Evolutionary conservation across 2,888 invertebrate species (phyloP).

Genomic region (Drosophila flavopinicola): DNA sequence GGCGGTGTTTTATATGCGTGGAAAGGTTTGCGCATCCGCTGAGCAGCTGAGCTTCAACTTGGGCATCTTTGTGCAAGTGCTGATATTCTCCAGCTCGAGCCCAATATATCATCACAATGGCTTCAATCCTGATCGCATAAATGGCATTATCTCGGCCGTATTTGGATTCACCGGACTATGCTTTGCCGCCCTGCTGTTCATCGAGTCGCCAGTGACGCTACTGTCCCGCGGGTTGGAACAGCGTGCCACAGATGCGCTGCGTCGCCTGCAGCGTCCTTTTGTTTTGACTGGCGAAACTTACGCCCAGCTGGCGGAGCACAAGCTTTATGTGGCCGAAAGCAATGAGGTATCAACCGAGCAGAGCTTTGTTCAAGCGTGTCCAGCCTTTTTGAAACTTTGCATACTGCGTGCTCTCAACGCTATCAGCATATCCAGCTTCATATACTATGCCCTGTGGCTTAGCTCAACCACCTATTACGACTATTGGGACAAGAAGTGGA

Average conservation of each 20-base stretch:
- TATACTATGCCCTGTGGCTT: slow-evolving; percentile 4
- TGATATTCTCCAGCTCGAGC: slow-evolving; percentile 18
- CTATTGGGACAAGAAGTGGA: slow-evolving; percentile 3
- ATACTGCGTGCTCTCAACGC: slow-evolving; percentile 63
- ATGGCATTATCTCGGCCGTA: slow-evolving; percentile 51
- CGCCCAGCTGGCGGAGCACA: slow-evolving; percentile 62
- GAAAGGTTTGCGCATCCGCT: slow-evolving; percentile 45
- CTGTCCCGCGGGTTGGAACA: slow-evolving; percentile 46
- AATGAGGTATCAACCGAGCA: slow-evolving; percentile 20
- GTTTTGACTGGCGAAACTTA: slow-evolving; percentile 46
- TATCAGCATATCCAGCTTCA: slow-evolving; percentile 49
- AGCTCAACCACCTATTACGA: not conserved
- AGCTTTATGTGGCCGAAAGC: slow-evolving; percentile 57
- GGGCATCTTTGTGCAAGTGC: slow-evolving; percentile 70
- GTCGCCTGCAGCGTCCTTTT: slow-evolving; percentile 57
- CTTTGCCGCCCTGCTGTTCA: slow-evolving; percentile 35
- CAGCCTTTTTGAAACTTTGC: slow-evolving; percentile 61
- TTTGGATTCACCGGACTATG: slow-evolving; percentile 50
- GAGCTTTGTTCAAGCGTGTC: slow-evolving; percentile 32
- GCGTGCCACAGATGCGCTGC: slow-evolving; percentile 59
- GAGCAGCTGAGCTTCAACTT: slow-evolving; percentile 62
- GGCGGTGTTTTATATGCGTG: slow-evolving; percentile 57
- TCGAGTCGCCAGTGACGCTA: slow-evolving; percentile 72
- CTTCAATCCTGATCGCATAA: slow-evolving; percentile 32
- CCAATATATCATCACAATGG: not conserved